phyloP scores from a whole-genome alignment of 2,113 vertebrate species.

The Mandrillus leucophaeus region DNA sequence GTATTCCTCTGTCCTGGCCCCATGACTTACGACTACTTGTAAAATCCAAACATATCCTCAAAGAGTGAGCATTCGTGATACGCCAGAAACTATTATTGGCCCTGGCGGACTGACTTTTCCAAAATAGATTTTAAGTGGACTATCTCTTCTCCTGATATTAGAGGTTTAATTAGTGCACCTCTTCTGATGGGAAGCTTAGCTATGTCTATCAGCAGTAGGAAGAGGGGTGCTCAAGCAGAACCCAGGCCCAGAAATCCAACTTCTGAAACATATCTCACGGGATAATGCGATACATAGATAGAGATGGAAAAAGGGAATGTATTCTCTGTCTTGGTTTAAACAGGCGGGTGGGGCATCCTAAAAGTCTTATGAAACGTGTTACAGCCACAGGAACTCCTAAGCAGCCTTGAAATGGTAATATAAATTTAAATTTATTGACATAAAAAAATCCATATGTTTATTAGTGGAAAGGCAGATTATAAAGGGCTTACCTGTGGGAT shows the following conservation, averaged over 20 bases:
- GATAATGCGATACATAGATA: accelerated
- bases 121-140: neutral
- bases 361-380: neutral
- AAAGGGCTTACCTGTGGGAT: neutral
- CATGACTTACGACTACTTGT: neutral
- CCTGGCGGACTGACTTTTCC: neutral
- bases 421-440: neutral
- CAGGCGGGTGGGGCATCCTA: accelerated
- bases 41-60: neutral
- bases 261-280: neutral
- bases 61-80: neutral
- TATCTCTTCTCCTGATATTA: neutral
- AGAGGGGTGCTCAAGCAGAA: neutral
- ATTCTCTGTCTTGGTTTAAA: neutral
- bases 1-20: accelerated
- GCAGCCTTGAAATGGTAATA: neutral
- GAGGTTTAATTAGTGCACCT: too few relatives aligned
- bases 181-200: neutral
- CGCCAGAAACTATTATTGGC: too few relatives aligned
- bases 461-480: neutral
- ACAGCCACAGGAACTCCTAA: neutral
- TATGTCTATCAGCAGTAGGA: neutral
- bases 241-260: neutral
- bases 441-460: neutral
- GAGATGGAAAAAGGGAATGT: neutral